Evolutionary conservation across 1,140 invertebrate species (phyloP).

Genomic region (Arion vulgaris): DNA sequence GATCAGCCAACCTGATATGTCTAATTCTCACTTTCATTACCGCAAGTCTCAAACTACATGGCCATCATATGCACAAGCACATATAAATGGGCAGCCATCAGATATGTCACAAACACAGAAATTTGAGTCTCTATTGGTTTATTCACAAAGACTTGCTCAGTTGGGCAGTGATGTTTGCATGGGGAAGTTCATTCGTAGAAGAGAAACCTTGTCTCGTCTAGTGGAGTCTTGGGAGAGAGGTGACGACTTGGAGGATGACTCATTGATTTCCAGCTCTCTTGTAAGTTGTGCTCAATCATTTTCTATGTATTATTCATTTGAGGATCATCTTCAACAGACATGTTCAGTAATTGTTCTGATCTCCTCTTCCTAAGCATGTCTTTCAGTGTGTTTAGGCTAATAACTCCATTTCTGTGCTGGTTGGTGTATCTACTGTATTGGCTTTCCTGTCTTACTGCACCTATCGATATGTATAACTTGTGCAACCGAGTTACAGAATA

Average conservation of each 20-base stretch:
- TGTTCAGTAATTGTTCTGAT: too few relatives aligned
- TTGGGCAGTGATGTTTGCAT: conserved; percentile 15
- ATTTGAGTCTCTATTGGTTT: not conserved
- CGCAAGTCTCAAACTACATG: not conserved
- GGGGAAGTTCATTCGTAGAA: not conserved
- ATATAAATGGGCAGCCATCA: not conserved
- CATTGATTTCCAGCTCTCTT: not conserved
- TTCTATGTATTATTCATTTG: too few relatives aligned
- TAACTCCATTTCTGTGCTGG: too few relatives aligned
- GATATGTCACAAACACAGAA: conserved; percentile 24
- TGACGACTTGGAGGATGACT: conserved; percentile 16
- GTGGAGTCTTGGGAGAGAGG: conserved; percentile 23
- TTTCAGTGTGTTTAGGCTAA: too few relatives aligned
- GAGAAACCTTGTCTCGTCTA: not conserved
- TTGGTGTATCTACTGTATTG: too few relatives aligned
- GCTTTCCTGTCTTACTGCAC: too few relatives aligned
- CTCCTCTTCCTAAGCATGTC: too few relatives aligned
- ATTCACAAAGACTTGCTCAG: conserved; percentile 18
- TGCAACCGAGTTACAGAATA: too few relatives aligned
- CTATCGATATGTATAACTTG: too few relatives aligned
- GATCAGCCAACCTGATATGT: not conserved
- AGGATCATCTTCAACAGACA: too few relatives aligned
- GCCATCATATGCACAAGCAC: not conserved
- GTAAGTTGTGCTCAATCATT: not conserved
- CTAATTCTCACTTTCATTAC: conserved; percentile 3